These are phyloP conservation scores for Orthosia cruda DNA, from an alignment of 2,888 invertebrate species.

Conservation along the genomic window DNA sequence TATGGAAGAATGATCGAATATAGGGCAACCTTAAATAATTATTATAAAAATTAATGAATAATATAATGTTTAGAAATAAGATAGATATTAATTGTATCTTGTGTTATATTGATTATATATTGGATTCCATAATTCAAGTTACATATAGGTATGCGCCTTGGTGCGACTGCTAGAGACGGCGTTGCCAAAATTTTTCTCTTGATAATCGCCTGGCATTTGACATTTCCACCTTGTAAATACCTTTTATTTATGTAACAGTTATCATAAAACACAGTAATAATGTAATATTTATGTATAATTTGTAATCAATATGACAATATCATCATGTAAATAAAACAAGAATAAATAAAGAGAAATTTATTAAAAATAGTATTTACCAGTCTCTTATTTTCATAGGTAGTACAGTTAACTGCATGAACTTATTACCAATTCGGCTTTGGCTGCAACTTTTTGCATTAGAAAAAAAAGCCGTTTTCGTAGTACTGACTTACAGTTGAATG, in stretches of 20 bases:
- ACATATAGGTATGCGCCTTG: no score
- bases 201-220: no score
- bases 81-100: not conserved
- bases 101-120: not conserved
- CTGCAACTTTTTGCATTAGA: not conserved
- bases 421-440: not conserved
- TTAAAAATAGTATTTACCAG: conserved; percentile 31
- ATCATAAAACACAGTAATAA: no score
- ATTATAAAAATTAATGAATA: not conserved
- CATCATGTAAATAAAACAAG: conserved; percentile 43
- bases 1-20: no score
- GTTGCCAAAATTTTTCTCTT: no score
- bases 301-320: conserved; percentile 4
- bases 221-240: no score
- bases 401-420: not conserved
- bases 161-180: no score
- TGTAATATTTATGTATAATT: not conserved
- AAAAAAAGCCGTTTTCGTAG: not conserved
- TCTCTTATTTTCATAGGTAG: conserved; percentile 34
- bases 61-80: not conserved
- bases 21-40: no score
- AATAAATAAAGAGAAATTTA: conserved; percentile 43
- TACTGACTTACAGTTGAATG: not conserved
- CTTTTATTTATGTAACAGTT: no score
- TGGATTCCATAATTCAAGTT: no score